These are phyloP conservation scores for Bubo bubo DNA, from an alignment of 2,113 vertebrate species.

Conservation along the genomic window DNA sequence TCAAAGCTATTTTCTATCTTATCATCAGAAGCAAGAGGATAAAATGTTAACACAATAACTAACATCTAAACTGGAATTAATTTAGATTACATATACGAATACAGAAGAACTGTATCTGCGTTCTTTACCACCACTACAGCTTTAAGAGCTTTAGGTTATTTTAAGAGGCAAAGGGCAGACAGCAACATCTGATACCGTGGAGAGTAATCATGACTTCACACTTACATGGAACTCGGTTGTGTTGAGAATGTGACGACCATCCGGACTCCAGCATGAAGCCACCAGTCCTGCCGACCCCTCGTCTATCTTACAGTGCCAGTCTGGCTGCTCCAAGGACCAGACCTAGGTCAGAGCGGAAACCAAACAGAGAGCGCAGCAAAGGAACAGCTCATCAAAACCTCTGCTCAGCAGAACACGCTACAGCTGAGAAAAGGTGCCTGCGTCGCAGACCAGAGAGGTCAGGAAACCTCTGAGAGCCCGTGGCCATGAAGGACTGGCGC, in stretches of 20 bases:
- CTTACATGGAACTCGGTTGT: conserved; percentile 98
- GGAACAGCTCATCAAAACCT: accelerated
- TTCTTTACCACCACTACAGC: conserved; percentile 19
- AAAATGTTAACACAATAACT: not conserved
- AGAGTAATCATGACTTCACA: conserved; percentile 61
- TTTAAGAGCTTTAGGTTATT: conserved; percentile 72
- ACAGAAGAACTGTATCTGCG: accelerated
- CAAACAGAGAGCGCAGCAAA: not conserved
- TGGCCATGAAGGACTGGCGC: conserved; percentile 80
- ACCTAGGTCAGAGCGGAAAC: conserved; percentile 74
- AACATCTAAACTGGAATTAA: not conserved
- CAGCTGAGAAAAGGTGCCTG: not conserved
- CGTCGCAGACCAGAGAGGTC: not conserved
- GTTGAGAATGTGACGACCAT: conserved; percentile 98
- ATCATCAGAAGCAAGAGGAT: not conserved
- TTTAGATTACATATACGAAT: not conserved
- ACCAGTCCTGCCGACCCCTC: conserved; percentile 95
- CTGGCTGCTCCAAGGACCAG: conserved; percentile 94
- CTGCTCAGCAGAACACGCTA: accelerated
- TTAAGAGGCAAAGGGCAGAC: conserved; percentile 74
- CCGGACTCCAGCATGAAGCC: conserved; percentile 95
- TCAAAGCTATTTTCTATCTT: not conserved
- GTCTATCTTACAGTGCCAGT: conserved; percentile 97
- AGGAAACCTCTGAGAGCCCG: not conserved
- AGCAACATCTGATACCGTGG: conserved; percentile 78